phyloP scores from a whole-genome alignment of 1,140 invertebrate species.

The Bombus fervidus region DNA sequence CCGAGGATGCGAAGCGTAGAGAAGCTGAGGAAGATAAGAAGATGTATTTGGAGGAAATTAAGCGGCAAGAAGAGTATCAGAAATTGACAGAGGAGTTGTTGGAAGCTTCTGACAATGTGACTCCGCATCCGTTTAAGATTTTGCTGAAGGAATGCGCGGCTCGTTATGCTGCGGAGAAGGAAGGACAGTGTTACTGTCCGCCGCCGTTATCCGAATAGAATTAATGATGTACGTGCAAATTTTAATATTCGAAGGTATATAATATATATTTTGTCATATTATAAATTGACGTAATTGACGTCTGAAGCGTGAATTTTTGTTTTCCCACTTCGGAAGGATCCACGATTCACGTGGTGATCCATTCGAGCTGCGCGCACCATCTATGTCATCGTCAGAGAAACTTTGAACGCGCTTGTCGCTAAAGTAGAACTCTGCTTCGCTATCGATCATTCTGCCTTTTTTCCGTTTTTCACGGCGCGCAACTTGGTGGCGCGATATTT shows the following conservation, averaged over 20 bases:
- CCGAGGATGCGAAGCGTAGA: constrained; percentile 15
- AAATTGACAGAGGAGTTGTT: constrained; percentile 59
- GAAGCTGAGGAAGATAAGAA: constrained; percentile 51
- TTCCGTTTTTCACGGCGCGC: background rate
- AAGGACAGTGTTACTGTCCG: constrained; percentile 57
- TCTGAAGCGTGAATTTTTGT: background rate
- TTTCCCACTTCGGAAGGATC: background rate
- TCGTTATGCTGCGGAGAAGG: constrained; percentile 55
- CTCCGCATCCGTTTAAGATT: constrained; percentile 66
- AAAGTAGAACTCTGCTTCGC: background rate
- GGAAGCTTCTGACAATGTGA: constrained; percentile 61
- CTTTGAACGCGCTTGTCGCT: background rate
- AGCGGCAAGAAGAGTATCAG: constrained; percentile 56
- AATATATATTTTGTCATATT: background rate
- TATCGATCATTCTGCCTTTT: constrained; percentile 10
- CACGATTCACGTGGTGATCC: constrained; percentile 2
- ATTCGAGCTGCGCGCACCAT: constrained; percentile 17
- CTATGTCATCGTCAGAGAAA: background rate
- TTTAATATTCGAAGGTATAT: background rate
- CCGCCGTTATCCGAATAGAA: constrained; percentile 24
- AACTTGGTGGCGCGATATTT: background rate
- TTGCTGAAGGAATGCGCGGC: constrained; percentile 58
- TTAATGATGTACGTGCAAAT: background rate
- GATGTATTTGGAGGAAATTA: constrained; percentile 16
- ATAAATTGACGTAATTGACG: background rate